Evolutionary conservation across 2,113 vertebrate genomes (phyloP), one percentile per base, ranked within the genome.

Genomic region (Cricetomys ansorgei): DNA sequence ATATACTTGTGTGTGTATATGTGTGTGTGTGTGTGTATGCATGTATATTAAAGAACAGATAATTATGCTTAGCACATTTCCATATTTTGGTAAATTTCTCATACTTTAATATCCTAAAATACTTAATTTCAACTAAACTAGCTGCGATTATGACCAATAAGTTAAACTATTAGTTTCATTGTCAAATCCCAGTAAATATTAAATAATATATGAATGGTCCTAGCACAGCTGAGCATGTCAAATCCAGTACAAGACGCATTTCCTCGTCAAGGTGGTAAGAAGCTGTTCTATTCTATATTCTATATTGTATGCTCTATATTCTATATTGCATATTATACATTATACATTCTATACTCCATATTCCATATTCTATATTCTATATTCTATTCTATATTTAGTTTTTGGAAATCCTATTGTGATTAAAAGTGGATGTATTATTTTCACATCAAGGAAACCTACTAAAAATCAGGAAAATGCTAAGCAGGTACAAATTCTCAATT

Each of bases 371-470:
- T n/a, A n/a, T n/a, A n/a, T n/a, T n/a, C n/a, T n/a, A n/a, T n/a
- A n/a, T n/a, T n/a, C n/a, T n/a, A n/a, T n/a, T n/a, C n/a, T n/a
- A n/a, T n/a, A 57, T 77, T 59, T 93, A 73, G 53, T 73, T n/a
- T 92, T 97, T 92, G 43, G 65, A 73, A 77, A 96, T 77, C 21
- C 4, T 94, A 7, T 53, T 21, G 8, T 50, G 59, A 83, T 90
- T 95, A 88, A 89, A 88, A 80, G 43, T 7, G 0, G 25, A 81
- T 88, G 48, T 57, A 43, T 57, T 94, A 57, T 92, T 85, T 95
- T 88, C 87, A 92, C 27, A 19, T 67, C 91, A 93, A 89, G 25
- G n/a, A 89, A 80, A 4, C n/a, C 53, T 55, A 25, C 64, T 91
- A 67, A 69, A n/a, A 80, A 45, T 55, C 62, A 70, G 79, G 65